Evolutionary conservation across 2,888 invertebrate genomes (phyloP).

Genomic region (Mycalesis mineus): DNA sequence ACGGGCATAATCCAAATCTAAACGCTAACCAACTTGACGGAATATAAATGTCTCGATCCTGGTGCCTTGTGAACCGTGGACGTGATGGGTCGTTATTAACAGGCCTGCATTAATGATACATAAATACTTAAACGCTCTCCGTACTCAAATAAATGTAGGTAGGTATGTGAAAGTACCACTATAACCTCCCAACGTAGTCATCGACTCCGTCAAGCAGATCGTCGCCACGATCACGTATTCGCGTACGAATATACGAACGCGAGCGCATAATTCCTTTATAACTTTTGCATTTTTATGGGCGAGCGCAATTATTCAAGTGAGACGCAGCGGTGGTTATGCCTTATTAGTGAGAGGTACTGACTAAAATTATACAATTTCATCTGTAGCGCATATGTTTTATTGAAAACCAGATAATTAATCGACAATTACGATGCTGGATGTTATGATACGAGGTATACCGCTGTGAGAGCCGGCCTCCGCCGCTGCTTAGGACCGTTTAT

Average conservation of each 20-base stretch:
- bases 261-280: conserved; percentile 52
- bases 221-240: conserved; percentile 44
- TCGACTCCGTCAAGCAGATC: conserved; percentile 31
- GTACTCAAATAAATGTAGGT: conserved; percentile 12
- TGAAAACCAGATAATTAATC: conserved; percentile 75
- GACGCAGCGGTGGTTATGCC: conserved; percentile 59
- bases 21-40: conserved; percentile 65
- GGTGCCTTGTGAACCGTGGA: conserved; percentile 73
- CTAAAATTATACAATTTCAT: conserved; percentile 72
- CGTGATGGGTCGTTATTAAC: conserved; percentile 74
- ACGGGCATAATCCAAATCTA: conserved; percentile 76
- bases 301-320: conserved; percentile 49
- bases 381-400: conserved; percentile 71
- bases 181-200: conserved; percentile 31
- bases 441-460: conserved; percentile 66
- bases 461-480: conserved; percentile 55
- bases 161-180: not conserved
- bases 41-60: conserved; percentile 70
- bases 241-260: conserved; percentile 42
- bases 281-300: conserved; percentile 56
- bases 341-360: conserved; percentile 67
- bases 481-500: conserved; percentile 57
- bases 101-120: conserved; percentile 71
- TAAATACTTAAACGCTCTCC: conserved; percentile 51
- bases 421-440: conserved; percentile 74